A percentile compares a stretch with the other conserved stretches of the same genome.
Evolutionary conservation across 2,797 vertebrate genomes (phyloP).

Genomic region (Gymnodraco acuticeps): DNA sequence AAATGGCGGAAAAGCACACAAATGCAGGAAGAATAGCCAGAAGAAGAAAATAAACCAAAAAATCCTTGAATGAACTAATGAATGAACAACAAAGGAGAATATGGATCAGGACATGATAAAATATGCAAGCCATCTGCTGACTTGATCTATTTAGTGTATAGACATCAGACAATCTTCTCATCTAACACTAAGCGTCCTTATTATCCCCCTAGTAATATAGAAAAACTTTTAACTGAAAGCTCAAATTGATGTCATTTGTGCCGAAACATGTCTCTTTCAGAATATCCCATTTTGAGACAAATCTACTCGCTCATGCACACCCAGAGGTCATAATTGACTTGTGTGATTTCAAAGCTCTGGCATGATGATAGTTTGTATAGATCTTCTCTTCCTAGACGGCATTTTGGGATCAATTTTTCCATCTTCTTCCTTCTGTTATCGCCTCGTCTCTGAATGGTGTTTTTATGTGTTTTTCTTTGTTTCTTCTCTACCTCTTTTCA

Average conservation of each 20-base stretch:
- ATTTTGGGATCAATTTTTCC: constrained; percentile 44
- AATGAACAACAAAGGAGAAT: no score
- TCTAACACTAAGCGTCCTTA: not conserved
- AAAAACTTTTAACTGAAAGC: not conserved
- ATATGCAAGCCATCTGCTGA: no score
- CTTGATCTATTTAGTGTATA: not conserved
- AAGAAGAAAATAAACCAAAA: no score
- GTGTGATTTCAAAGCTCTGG: constrained; percentile 20
- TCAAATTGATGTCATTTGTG: not conserved
- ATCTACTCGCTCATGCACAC: constrained; percentile 8
- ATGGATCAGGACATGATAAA: no score
- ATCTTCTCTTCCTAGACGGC: constrained; percentile 24
- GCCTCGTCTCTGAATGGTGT: constrained; percentile 3
- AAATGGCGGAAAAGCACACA: no score
- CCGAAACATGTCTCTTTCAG: not conserved
- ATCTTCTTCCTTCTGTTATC: not conserved
- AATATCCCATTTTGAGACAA: constrained; percentile 10
- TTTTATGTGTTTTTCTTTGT: constrained; percentile 5
- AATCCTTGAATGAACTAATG: no score
- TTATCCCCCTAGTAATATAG: not conserved
- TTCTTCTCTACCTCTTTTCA: not conserved
- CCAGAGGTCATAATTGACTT: constrained; percentile 41
- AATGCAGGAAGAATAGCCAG: no score
- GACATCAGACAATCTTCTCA: not conserved
- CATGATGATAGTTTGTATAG: constrained; percentile 36